Conservation (phyloP, 2,888 invertebrate species). For the Helicoverpa assulta region DNA sequence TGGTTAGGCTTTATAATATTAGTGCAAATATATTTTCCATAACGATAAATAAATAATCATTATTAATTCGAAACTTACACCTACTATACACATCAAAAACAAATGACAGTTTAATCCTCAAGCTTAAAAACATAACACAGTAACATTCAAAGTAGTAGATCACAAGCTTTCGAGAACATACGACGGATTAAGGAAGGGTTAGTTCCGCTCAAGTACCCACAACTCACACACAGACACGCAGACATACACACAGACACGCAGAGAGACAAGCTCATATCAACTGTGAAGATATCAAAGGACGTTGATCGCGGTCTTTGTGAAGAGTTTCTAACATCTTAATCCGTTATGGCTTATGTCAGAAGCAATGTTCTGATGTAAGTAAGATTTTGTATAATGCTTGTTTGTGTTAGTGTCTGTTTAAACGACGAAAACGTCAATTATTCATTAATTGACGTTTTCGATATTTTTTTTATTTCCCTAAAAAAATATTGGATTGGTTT, state of each 20-base stretch:
- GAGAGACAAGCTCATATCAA: constrained; percentile 40
- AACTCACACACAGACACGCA: constrained; percentile 21
- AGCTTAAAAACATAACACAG: constrained; percentile 28
- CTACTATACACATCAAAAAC: background rate
- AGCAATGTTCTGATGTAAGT: constrained; percentile 28
- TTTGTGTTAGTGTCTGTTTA: background rate
- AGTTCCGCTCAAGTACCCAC: constrained; percentile 36
- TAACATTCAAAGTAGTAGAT: constrained; percentile 29
- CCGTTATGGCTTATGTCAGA: constrained; percentile 36
- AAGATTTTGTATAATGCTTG: constrained; percentile 15
- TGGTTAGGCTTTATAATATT: too few relatives aligned
- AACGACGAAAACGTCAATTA: too few relatives aligned
- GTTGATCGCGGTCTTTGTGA: constrained; percentile 35
- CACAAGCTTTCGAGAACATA: constrained; percentile 33
- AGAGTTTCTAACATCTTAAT: constrained; percentile 53
- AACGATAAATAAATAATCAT: too few relatives aligned
- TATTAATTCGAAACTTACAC: too few relatives aligned
- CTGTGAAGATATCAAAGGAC: constrained; percentile 51
- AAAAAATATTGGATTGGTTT: too few relatives aligned
- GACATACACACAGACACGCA: constrained; percentile 13
- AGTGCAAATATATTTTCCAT: too few relatives aligned
- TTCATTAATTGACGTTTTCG: too few relatives aligned
- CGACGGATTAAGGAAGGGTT: constrained; percentile 46
- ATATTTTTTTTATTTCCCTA: too few relatives aligned
- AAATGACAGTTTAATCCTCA: constrained; percentile 17